Evolutionary conservation across 2,888 invertebrate species (phyloP).

Genomic region (Chrysomela aeneicollis): DNA sequence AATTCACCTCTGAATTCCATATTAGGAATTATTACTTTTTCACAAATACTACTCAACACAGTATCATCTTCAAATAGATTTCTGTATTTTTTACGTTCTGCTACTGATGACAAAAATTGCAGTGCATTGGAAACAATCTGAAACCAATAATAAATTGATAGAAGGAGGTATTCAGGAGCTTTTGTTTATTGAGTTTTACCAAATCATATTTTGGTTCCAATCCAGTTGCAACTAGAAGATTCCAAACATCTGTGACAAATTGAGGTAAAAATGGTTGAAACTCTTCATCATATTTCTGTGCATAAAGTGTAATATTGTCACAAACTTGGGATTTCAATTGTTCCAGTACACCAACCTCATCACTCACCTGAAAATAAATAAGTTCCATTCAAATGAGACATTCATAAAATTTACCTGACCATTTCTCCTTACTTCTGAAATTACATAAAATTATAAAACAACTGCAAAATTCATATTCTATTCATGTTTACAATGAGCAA

Average conservation of each 20-base stretch:
- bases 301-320: slow-evolving; percentile 93
- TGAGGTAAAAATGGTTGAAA: slow-evolving; percentile 87
- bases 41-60: slow-evolving; percentile 90
- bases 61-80: slow-evolving; percentile 87
- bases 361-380: slow-evolving; percentile 70
- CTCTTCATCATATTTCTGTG: slow-evolving; percentile 98
- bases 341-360: slow-evolving; percentile 88
- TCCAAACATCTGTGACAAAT: slow-evolving; percentile 97
- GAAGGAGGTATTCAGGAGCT: neutral
- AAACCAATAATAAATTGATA: slow-evolving; percentile 46
- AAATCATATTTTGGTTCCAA: slow-evolving; percentile 89
- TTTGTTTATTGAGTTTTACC: slow-evolving; percentile 64
- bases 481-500: no score
- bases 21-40: slow-evolving; percentile 98
- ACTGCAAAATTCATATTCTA: no score
- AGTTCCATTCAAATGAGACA: no score
- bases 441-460: no score
- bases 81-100: slow-evolving; percentile 88
- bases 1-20: slow-evolving; percentile 89
- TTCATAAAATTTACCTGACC: no score
- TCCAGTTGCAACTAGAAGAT: slow-evolving; percentile 84
- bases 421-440: no score
- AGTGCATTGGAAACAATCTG: slow-evolving; percentile 96
- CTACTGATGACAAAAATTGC: slow-evolving; percentile 93
- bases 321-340: slow-evolving; percentile 95